Percentiles rank a stretch among this genome's conserved stretches.
These are phyloP conservation scores for Vireo altiloquus DNA, from an alignment of 2,113 vertebrate genomes.

Conservation along the genomic window DNA sequence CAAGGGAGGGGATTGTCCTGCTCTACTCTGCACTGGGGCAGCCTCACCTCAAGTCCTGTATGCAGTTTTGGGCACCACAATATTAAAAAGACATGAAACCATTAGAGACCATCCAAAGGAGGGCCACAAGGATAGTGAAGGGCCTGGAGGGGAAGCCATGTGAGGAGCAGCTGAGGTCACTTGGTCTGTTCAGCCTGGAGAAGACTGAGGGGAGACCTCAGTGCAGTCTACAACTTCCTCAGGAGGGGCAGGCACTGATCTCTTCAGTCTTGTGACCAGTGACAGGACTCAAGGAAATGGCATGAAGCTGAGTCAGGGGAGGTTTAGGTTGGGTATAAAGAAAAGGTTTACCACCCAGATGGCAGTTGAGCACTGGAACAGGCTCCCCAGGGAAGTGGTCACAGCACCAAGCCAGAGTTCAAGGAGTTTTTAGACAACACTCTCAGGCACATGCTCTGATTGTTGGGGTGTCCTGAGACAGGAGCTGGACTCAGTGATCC, in stretches of 20 bases:
- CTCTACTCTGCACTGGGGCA: neutral
- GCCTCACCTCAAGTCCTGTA: neutral
- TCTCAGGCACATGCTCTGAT: neutral
- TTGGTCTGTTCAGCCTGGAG: neutral
- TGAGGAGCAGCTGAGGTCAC: neutral
- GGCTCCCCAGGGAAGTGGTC: neutral
- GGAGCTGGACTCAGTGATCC: neutral
- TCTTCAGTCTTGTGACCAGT: neutral
- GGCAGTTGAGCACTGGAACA: neutral
- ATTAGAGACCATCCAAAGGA: neutral
- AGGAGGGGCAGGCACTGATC: neutral
- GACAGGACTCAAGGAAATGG: neutral
- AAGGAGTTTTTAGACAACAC: neutral
- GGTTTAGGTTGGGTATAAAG: neutral
- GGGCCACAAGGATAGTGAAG: neutral
- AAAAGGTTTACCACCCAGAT: neutral
- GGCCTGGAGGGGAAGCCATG: neutral
- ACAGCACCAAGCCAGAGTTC: neutral
- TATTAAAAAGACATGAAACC: neutral
- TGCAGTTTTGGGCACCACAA: accelerated
- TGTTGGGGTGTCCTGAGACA: neutral
- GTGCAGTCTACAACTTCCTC: neutral
- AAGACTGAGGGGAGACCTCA: neutral
- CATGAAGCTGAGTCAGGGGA: neutral
- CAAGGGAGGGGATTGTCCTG: neutral